A percentile compares a stretch with the other conserved stretches of the same genome.
These are phyloP conservation scores for Homalodisca vitripennis DNA, from an alignment of 1,140 invertebrate species.

Conservation along the genomic window DNA sequence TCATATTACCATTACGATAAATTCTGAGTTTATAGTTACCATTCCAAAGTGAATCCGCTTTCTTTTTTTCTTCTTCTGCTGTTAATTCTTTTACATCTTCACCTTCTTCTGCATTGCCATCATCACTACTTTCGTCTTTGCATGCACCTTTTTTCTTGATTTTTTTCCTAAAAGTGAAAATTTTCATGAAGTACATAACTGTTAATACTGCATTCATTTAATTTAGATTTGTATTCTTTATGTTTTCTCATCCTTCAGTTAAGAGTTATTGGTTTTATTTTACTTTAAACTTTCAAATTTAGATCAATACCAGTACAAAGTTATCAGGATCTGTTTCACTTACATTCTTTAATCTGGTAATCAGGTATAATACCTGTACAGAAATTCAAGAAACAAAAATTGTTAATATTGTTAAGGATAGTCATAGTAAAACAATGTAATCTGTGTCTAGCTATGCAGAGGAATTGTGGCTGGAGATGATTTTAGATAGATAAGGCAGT, in stretches of 20 bases:
- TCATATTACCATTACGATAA: too few relatives aligned
- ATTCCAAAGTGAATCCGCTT: slow-evolving; percentile 40
- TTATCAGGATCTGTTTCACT: not conserved
- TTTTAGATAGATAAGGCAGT: too few relatives aligned
- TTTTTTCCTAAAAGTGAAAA: not conserved
- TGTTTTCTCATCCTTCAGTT: not conserved
- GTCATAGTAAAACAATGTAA: too few relatives aligned
- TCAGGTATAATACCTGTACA: too few relatives aligned
- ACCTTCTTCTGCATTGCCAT: slow-evolving; percentile 32
- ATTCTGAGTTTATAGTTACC: too few relatives aligned
- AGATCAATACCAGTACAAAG: not conserved
- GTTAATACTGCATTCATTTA: not conserved
- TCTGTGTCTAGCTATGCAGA: too few relatives aligned
- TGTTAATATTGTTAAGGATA: too few relatives aligned
- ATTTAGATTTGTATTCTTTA: not conserved
- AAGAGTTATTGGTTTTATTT: not conserved
- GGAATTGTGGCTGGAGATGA: too few relatives aligned
- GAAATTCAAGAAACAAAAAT: too few relatives aligned
- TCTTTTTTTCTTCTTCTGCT: slow-evolving; percentile 42
- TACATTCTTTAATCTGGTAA: not conserved
- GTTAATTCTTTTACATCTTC: slow-evolving; percentile 31
- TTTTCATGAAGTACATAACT: not conserved
- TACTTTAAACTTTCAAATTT: not conserved
- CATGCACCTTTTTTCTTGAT: slow-evolving; percentile 33
- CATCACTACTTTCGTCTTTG: slow-evolving; percentile 27